phyloP scores from a whole-genome alignment of 1,140 invertebrate genomes.

The Caerostris darwini region DNA sequence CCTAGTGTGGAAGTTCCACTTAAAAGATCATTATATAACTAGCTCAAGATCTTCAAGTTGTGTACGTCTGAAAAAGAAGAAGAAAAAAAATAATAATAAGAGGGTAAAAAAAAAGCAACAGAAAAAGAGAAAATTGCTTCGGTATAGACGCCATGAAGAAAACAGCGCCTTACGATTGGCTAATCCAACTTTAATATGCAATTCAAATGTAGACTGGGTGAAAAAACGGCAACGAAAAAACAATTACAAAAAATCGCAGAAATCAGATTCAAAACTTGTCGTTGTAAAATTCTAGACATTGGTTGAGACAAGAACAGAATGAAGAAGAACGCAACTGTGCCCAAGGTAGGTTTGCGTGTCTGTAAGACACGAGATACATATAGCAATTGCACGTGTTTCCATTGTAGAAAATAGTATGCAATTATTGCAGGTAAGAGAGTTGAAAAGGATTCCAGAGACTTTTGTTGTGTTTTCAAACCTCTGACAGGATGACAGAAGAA shows the following conservation, averaged over 20 bases:
- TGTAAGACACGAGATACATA: constrained; percentile 62
- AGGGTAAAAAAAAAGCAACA: not conserved
- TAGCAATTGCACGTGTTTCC: constrained; percentile 67
- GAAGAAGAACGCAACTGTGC: constrained; percentile 37
- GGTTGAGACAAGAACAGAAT: constrained; percentile 59
- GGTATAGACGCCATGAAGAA: constrained; percentile 21
- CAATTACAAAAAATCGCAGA: constrained; percentile 23
- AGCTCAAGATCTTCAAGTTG: constrained; percentile 57
- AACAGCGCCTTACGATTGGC: constrained; percentile 31
- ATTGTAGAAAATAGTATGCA: constrained; percentile 76
- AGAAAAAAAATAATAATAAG: not conserved
- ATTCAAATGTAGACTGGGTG: constrained; percentile 67
- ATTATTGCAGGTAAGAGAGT: constrained; percentile 65
- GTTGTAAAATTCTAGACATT: constrained; percentile 72
- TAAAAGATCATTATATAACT: constrained; percentile 70
- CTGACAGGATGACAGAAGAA: constrained; percentile 63
- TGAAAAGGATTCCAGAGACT: constrained; percentile 74
- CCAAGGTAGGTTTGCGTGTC: constrained; percentile 59
- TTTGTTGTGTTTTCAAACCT: constrained; percentile 74
- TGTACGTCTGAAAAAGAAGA: constrained; percentile 32
- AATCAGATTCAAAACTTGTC: constrained; percentile 48
- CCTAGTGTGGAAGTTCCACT: constrained; percentile 54
- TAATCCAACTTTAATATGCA: constrained; percentile 77
- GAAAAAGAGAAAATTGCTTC: constrained; percentile 49
- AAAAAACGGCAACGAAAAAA: constrained; percentile 7